Evolutionary conservation across 2,113 vertebrate species (phyloP), one percentile per base, ranked within the genome.

Genomic region (Vulpes lagopus): DNA sequence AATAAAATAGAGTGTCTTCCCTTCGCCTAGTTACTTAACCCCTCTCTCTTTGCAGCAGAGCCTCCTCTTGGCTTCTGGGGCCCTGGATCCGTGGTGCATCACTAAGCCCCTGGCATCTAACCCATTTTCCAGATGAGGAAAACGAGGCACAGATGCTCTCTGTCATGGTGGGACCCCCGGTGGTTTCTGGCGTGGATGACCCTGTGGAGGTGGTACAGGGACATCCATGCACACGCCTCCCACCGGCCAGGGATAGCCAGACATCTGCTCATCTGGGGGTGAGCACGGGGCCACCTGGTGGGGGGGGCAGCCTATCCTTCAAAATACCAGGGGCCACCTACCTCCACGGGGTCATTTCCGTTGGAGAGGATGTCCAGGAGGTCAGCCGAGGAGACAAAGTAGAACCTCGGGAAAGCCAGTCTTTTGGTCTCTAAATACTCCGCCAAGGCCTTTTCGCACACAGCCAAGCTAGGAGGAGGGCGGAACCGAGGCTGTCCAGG

Each of bases 291-390:
- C 5, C 0, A 0, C 55, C 27, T 3, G 23, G 23, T 5, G 2
- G 25, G 5, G 11, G 27, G 9, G 6, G 0, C 57, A 1, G 5
- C 43, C 43, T 43, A 43, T 43, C 43, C 43, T 30, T 3, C 0
- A 0, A 19, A 3, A 11, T 0, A 16, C 53, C 27, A 0, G 35
- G 55, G 17, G 1, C 23, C 4, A 0, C 91, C 0, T 98, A 99
- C 99, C 99, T 99, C 98, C 57, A 95, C 90, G 0, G 99, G 99
- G 78, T 99, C 98, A 0, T 98, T 99, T 1, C 99, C 99, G 0
- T 99, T 99, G 0, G 99, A 99, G 20, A 99, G 98, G 60, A 99
- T 99, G 91, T 99, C 99, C 38, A 99, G 98, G 89, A 99, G 98
- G 91, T 99, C 99, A 0, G 98, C 99, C 8, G 99, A 98, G 51